Percentiles rank a stretch among this genome's conserved stretches.
Conservation (phyloP, 2,888 invertebrate genomes). For the Cremastinae sp. region DNA sequence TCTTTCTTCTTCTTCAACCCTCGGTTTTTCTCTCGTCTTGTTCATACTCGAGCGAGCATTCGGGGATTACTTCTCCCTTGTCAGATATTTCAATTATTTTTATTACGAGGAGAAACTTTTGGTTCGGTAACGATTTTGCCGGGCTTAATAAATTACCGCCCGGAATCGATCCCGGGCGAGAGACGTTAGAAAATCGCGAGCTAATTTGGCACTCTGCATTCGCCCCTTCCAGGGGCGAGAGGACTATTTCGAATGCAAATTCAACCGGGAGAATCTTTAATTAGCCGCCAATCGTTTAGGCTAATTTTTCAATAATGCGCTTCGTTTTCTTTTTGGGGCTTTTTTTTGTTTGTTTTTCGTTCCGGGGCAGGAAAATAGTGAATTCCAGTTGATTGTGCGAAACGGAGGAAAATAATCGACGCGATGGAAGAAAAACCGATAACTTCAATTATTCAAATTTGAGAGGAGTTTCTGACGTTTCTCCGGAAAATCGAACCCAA, state of each 20-base stretch:
- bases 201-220: constrained; percentile 11
- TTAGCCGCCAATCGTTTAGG: constrained; percentile 22
- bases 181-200: background rate
- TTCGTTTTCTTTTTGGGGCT: too few relatives aligned
- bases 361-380: too few relatives aligned
- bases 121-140: background rate
- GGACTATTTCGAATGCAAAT: constrained; percentile 14
- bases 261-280: constrained; percentile 6
- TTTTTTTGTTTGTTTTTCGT: too few relatives aligned
- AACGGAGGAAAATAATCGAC: too few relatives aligned
- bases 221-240: background rate
- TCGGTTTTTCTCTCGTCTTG: background rate
- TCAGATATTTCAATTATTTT: constrained; percentile 34
- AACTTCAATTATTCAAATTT: too few relatives aligned
- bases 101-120: constrained; percentile 2
- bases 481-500: too few relatives aligned
- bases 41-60: constrained; percentile 33
- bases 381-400: too few relatives aligned
- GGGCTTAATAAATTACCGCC: background rate
- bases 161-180: constrained; percentile 1
- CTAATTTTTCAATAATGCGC: constrained; percentile 17
- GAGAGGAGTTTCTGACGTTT: too few relatives aligned
- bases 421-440: too few relatives aligned
- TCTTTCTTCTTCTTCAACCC: background rate
- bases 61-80: constrained; percentile 23